Evolutionary conservation across 2,888 invertebrate species (phyloP).

Genomic region (Hemaris fuciformis): DNA sequence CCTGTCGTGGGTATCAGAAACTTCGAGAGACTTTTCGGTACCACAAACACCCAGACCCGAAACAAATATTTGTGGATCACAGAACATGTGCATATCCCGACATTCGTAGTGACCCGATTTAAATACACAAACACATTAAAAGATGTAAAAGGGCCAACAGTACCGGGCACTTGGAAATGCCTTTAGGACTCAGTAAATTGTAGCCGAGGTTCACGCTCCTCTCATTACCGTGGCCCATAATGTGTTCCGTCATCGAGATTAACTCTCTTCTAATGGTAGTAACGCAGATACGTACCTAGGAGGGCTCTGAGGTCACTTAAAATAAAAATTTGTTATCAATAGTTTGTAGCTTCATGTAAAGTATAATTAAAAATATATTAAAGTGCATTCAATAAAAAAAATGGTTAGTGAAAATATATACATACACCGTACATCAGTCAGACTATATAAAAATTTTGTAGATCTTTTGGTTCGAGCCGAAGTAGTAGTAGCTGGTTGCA

Average conservation of each 20-base stretch:
- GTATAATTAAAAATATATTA: too few species aligned
- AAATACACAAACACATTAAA: not conserved
- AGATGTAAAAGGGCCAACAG: constrained; percentile 1
- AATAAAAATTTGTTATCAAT: not conserved
- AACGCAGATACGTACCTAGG: constrained; percentile 16
- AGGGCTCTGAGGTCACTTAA: not conserved
- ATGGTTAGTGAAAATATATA: too few species aligned
- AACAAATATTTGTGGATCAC: too few species aligned
- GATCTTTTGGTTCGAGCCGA: too few species aligned
- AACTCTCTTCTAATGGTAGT: constrained; percentile 71
- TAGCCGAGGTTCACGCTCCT: constrained; percentile 69
- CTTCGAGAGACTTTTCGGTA: too few species aligned
- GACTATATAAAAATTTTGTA: too few species aligned
- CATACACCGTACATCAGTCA: too few species aligned
- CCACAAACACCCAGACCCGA: too few species aligned
- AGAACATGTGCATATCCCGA: not conserved
- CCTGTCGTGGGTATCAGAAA: too few species aligned
- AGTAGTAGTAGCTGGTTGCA: too few species aligned
- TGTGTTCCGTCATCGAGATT: constrained; percentile 81
- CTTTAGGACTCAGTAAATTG: constrained; percentile 73
- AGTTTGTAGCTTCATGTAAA: too few species aligned
- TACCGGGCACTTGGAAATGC: constrained; percentile 48
- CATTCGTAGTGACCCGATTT: constrained; percentile 17
- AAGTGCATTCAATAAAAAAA: too few species aligned
- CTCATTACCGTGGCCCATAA: constrained; percentile 70